Conservation (phyloP, 1,140 invertebrate species). For the Zaprionus africanus region DNA sequence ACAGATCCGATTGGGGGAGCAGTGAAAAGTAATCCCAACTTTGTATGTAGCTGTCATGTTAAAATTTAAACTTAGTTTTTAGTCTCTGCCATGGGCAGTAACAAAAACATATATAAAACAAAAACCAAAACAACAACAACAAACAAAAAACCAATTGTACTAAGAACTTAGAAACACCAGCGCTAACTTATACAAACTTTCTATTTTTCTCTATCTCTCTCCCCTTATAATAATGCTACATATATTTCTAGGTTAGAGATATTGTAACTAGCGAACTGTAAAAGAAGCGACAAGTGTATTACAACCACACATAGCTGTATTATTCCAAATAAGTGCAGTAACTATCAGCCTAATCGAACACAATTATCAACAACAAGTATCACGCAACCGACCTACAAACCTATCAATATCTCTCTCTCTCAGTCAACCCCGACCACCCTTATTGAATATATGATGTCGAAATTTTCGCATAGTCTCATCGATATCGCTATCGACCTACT, state of each 20-base stretch:
- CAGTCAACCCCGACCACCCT: slow-evolving; percentile 31
- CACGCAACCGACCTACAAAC: slow-evolving; percentile 33
- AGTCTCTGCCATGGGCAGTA: slow-evolving; percentile 50
- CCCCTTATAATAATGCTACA: slow-evolving; percentile 59
- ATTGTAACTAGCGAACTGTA: slow-evolving; percentile 69
- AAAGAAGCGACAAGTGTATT: slow-evolving; percentile 44
- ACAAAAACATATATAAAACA: slow-evolving; percentile 17
- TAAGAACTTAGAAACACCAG: slow-evolving; percentile 58
- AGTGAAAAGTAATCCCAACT: slow-evolving; percentile 58
- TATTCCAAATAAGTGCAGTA: slow-evolving; percentile 34
- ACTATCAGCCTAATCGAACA: slow-evolving; percentile 47
- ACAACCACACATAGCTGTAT: slow-evolving; percentile 39
- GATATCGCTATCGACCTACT: slow-evolving; percentile 10
- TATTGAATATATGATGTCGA: slow-evolving; percentile 8
- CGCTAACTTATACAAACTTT: slow-evolving; percentile 76
- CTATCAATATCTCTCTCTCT: background rate
- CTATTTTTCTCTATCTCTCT: slow-evolving; percentile 77
- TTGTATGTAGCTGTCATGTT: slow-evolving; percentile 67
- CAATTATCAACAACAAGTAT: slow-evolving; percentile 32
- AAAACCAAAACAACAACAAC: slow-evolving; percentile 12
- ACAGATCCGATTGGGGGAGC: slow-evolving; percentile 8
- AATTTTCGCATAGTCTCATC: slow-evolving; percentile 16
- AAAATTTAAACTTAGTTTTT: slow-evolving; percentile 54
- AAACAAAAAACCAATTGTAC: slow-evolving; percentile 21
- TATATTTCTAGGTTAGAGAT: slow-evolving; percentile 80